phyloP scores from a whole-genome alignment of 2,888 invertebrate genomes.

The Empis livida region DNA sequence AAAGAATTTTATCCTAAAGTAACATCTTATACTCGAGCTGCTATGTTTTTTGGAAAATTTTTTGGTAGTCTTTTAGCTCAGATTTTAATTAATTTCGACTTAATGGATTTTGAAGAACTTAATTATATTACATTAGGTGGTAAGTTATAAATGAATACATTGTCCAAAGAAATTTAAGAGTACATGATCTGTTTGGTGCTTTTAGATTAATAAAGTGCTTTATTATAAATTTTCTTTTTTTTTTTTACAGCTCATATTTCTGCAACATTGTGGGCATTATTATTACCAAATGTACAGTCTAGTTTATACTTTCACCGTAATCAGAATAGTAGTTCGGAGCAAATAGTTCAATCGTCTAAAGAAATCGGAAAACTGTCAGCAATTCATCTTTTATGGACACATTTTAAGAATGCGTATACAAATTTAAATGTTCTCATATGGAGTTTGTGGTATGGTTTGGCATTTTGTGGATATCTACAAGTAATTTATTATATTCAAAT shows the following conservation, averaged over 20 bases:
- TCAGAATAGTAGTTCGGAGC: constrained; percentile 40
- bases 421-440: constrained; percentile 52
- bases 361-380: constrained; percentile 11
- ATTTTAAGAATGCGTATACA: constrained; percentile 46
- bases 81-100: constrained; percentile 43
- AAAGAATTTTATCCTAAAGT: constrained; percentile 55
- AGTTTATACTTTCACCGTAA: too few species aligned
- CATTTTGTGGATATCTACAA: constrained; percentile 59
- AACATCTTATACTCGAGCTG: constrained; percentile 59
- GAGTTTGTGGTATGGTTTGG: constrained; percentile 66
- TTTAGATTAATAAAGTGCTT: background rate
- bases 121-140: constrained; percentile 54
- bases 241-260: constrained; percentile 40
- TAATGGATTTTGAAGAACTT: constrained; percentile 50
- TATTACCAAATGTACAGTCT: constrained; percentile 43
- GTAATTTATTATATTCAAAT: constrained; percentile 58
- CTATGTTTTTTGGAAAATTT: constrained; percentile 55
- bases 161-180: background rate
- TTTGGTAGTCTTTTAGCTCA: constrained; percentile 52
- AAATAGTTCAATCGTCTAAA: constrained; percentile 35
- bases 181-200: too few species aligned
- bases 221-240: constrained; percentile 3
- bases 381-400: constrained; percentile 39
- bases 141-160: constrained; percentile 22
- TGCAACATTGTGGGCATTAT: constrained; percentile 48